Base-by-base conservation (phyloP, 1,140 invertebrate genomes). In the Ptiloglossa arizonensis region DNA sequence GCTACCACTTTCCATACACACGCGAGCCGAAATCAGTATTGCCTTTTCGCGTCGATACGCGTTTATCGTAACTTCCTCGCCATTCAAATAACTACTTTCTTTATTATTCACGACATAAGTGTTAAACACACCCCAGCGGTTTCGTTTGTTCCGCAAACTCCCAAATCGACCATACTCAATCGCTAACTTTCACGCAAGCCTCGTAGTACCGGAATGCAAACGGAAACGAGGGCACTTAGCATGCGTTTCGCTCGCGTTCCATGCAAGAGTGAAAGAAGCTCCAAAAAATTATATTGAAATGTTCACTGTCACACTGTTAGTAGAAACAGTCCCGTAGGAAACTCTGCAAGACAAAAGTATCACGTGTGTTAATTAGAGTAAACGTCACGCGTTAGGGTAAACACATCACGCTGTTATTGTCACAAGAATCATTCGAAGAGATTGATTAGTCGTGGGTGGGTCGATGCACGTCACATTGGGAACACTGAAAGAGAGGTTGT, bases 391-490 rank as follows among this genome's bases (percentile, higher is more conserved):
- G 41, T 13, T 13, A 41, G 11, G n/a, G 41, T 41, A 11, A 41
- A 41, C 41, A 27, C 6, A 5, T 73, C 60, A 63, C 17, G 8
- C 17, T 29, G 29, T 75, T 75, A 75, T 38, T 24, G 15, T 48
- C 17, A 41, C 27, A n/a, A 13, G 29, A 38, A 8, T 24, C 3
- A 29, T n/a, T 64, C 6, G 17, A n/a, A 38, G 32, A 60, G 11
- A 57, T 22, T 29, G n/a, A 38, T 75, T 35, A 46, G 64, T 29
- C 5, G 27, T 15, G 17, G 8, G 8, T 5, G 66, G 46, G 35
- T 68, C 22, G 72, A 75, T 75, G 63, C 72, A 75, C 63, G 38
- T 57, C 72, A 75, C 60, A 56, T 32, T 29, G 44, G 62, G 22
- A 41, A 66, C 38, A 46, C 35, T 56, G 24, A 68, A 67, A 56